phyloP scores from a whole-genome alignment of 1,140 invertebrate genomes.

The Diplogasteroides magnus region DNA sequence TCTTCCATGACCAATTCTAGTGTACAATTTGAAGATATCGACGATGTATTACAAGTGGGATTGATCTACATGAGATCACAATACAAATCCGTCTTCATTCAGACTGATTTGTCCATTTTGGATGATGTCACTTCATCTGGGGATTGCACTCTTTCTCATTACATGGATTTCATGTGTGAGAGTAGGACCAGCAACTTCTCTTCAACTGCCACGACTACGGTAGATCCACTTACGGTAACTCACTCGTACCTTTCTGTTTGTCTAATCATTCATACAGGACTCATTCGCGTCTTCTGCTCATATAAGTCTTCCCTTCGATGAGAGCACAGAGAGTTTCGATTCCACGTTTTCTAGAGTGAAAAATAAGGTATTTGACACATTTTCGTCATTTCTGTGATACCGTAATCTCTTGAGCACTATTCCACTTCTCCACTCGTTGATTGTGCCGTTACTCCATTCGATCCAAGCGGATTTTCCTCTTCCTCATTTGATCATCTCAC shows the following conservation, averaged over 20 bases:
- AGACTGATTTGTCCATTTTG: slow-evolving; percentile 12
- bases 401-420: too few relatives aligned
- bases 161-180: slow-evolving; percentile 28
- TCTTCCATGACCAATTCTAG: slow-evolving; percentile 21
- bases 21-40: slow-evolving; percentile 24
- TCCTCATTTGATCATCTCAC: too few relatives aligned
- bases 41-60: slow-evolving; percentile 23
- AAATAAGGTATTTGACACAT: too few relatives aligned
- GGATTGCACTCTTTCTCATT: slow-evolving; percentile 2
- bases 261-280: neutral
- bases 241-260: neutral
- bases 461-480: too few relatives aligned
- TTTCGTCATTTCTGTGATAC: too few relatives aligned
- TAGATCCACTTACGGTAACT: slow-evolving; percentile 10
- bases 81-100: neutral
- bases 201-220: slow-evolving; percentile 7
- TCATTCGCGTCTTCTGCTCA: neutral
- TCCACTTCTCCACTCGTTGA: too few relatives aligned
- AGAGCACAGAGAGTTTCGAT: neutral
- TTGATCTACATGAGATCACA: neutral
- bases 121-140: slow-evolving; percentile 6
- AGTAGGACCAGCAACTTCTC: slow-evolving; percentile 12
- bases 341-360: too few relatives aligned
- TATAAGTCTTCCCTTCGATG: neutral
- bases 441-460: too few relatives aligned